Conservation (phyloP, 2,113 vertebrate genomes). For the Stegostoma tigrinum region DNA sequence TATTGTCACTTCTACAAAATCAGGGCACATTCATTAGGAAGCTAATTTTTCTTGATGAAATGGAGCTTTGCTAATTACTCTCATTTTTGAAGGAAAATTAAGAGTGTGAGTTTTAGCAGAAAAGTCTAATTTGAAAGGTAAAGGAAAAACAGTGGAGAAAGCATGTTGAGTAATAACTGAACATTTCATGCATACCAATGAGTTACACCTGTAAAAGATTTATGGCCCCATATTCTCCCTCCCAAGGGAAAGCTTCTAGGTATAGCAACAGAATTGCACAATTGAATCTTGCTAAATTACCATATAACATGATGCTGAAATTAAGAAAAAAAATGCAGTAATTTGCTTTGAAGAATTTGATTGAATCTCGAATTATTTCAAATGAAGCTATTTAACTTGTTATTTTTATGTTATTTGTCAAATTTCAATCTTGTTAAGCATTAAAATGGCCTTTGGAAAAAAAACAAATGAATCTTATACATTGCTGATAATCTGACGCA, state of each 20-base stretch:
- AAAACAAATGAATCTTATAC: background rate
- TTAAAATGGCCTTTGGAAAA: background rate
- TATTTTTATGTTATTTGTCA: background rate
- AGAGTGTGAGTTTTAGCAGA: background rate
- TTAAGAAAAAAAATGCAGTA: background rate
- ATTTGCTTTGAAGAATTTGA: background rate
- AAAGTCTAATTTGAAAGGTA: slow-evolving; percentile 1
- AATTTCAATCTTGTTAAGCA: background rate
- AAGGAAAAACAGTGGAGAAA: background rate
- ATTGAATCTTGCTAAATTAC: background rate
- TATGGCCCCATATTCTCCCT: background rate
- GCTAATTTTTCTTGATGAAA: slow-evolving; percentile 32
- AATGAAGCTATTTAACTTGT: background rate
- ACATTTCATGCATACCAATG: background rate
- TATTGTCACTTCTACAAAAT: slow-evolving; percentile 32
- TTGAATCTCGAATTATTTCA: background rate
- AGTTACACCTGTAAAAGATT: background rate
- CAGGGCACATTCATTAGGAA: slow-evolving; percentile 15
- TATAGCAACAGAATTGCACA: background rate
- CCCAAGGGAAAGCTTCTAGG: background rate
- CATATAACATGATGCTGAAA: background rate
- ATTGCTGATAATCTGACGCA: background rate
- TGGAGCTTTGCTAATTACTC: slow-evolving; percentile 7
- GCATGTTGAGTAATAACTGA: background rate
- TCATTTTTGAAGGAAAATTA: slow-evolving; percentile 25